Evolutionary conservation across 2,797 vertebrate genomes (phyloP), one percentile per base, ranked within the genome.

Genomic region (Clarias fuscus): DNA sequence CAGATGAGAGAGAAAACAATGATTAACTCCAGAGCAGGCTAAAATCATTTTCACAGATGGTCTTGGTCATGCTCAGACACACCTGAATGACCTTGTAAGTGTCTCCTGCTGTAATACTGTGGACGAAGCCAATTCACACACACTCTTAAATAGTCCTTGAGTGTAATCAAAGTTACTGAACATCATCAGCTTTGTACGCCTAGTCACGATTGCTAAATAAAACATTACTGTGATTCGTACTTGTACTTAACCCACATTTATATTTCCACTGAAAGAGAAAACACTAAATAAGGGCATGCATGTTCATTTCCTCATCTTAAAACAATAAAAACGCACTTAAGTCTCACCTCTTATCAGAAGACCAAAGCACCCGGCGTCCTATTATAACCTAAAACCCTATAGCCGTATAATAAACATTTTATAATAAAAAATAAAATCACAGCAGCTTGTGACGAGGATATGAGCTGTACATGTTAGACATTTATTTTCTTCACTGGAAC

Each of bases 1-100:
- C 59, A 85, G 20, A 82, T 43, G 53, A 85, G n/a, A 83, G 6
- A 86, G n/a, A 86, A 58, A 62, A 65, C 17, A 22, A 73, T 24
- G 40, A 53, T n/a, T 18, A 53, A 56, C 24, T 58, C n/a, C 71
- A 0, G 48, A 30, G n/a, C 1, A 76, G 8, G 56, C n/a, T 17
- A 18, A 76, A 18, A 76, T 18, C 1, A n/a, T 73, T 73, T n/a
- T 7, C 40, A 40, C 68, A 20, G 18, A 71, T 40, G 18, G 18
- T 24, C 61, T 48, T 13, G 2, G 22, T 62, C 62, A 65, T 2
- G 3, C 30, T 37, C 67, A 71, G 17, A 40, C 37, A 72, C 70
- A 43, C 37, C n/a, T 14, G 65, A 68, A 17, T 17, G 5, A 67
- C 27, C 15, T 67, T 67, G 27, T 17, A 65, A 48, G 48, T 48